Evolutionary conservation across 2,888 invertebrate species (phyloP).

Genomic region (Neoaliturus tenellus): DNA sequence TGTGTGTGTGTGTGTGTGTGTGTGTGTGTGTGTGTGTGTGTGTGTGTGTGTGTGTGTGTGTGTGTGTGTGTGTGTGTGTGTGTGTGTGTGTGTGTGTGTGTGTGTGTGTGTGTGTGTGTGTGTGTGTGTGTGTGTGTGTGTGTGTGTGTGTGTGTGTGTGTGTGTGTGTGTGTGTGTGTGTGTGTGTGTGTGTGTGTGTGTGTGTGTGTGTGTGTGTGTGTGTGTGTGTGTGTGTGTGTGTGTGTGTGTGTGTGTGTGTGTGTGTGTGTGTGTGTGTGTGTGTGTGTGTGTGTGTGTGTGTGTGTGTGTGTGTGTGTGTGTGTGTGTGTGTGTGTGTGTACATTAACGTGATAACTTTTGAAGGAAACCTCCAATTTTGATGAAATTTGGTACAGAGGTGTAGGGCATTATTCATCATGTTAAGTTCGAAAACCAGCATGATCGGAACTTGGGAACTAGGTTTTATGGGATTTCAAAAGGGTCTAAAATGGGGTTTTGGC

Average conservation of each 20-base stretch:
- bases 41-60: constrained; percentile 34
- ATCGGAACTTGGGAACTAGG: too few species aligned
- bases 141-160: constrained; percentile 37
- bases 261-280: constrained; percentile 25
- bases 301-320: constrained; percentile 44
- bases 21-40: constrained; percentile 36
- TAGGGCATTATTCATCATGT: too few species aligned
- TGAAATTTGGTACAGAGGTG: too few species aligned
- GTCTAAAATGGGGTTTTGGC: too few species aligned
- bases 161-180: constrained; percentile 44
- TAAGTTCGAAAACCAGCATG: too few species aligned
- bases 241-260: constrained; percentile 47
- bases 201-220: constrained; percentile 39
- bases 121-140: constrained; percentile 31
- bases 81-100: background rate
- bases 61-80: constrained; percentile 36
- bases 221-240: constrained; percentile 41
- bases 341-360: too few species aligned
- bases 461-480: too few species aligned
- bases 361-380: too few species aligned
- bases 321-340: constrained; percentile 39
- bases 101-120: constrained; percentile 10
- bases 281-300: constrained; percentile 27
- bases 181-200: constrained; percentile 44
- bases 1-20: constrained; percentile 41